Conservation (phyloP, 2,113 vertebrate species). For the Ptychochromis oligacanthus region DNA sequence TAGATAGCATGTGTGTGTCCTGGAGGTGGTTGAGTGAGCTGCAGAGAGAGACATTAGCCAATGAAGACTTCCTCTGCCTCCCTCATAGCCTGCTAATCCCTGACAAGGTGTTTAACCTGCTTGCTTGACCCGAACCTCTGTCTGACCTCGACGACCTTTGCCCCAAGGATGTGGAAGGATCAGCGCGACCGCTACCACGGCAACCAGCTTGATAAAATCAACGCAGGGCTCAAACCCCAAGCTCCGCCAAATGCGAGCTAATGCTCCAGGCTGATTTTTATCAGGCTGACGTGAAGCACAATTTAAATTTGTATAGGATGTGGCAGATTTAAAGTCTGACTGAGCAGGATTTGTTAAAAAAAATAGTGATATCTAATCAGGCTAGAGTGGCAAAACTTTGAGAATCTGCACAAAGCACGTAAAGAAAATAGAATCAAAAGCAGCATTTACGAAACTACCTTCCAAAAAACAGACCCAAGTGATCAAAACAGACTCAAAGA, state of each 20-base stretch:
- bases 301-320: slow-evolving; percentile 22
- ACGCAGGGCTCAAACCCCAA: slow-evolving; percentile 10
- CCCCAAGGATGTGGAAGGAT: slow-evolving; percentile 54
- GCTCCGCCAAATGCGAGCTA: slow-evolving; percentile 34
- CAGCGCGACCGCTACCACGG: slow-evolving; percentile 30
- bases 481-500: too few relatives aligned
- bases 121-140: slow-evolving; percentile 66
- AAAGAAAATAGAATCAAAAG: not conserved
- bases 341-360: not conserved
- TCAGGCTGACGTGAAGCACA: slow-evolving; percentile 15
- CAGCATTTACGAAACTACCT: not conserved
- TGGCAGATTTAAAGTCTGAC: slow-evolving; percentile 14
- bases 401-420: not conserved
- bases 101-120: slow-evolving; percentile 79
- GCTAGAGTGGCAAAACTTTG: not conserved
- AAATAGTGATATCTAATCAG: not conserved
- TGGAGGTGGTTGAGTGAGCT: slow-evolving; percentile 43
- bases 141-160: slow-evolving; percentile 70
- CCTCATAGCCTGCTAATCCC: slow-evolving; percentile 65
- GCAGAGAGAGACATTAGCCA: slow-evolving; percentile 59
- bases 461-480: not conserved
- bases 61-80: slow-evolving; percentile 68
- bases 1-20: slow-evolving; percentile 48
- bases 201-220: slow-evolving; percentile 60
- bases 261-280: slow-evolving; percentile 49